Evolutionary conservation across 2,888 invertebrate species (phyloP), one percentile per base, ranked within the genome.

Genomic region (Caenorhabditis sp.): DNA sequence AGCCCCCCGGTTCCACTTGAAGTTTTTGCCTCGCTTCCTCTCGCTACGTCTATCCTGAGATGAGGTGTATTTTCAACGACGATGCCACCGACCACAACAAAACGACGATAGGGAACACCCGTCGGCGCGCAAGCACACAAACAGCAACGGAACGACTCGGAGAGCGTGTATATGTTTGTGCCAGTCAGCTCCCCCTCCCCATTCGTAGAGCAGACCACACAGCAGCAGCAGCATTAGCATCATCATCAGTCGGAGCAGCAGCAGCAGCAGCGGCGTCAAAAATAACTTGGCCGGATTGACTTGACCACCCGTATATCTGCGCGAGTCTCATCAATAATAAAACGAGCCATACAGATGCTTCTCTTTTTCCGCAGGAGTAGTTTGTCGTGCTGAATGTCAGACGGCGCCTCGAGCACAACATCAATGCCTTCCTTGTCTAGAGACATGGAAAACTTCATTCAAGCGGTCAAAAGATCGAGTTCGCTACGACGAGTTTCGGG

Each of bases 401-500:
- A 50, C 60, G 40, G 40, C 13, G 40, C 13, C 40, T 40, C 11
- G 40, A 11, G 11, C 32, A 32, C 32, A 67, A 69, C 50, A 51
- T 70, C 61, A 9, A n/a, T 20, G 5, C 15, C 40, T 9, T 40
- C 40, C 15, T 47, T 1, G 47, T 13, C 40, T 40, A n/a, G 47
- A 47, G 47, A n/a, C n/a, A n/a, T n/a, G n/a, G 18, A 47, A n/a
- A 47, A 62, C 32, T 58, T 37, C 20, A n/a, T 62, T 37, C 51
- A n/a, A 65, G 76, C 53, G 76, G 76, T 76, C 76, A 76, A 76
- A 76, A 76, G 76, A 76, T 76, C 67, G 76, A 76, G 40, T 68
- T 58, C 61, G 51, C 40, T 60, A 20, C 53, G 61, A 60, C 61
- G 56, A 53, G 58, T 74, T 74, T 60, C 51, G 65, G 50, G 53